Evolutionary conservation across 1,140 invertebrate species (phyloP).

Genomic region (Asbolus verrucosus): DNA sequence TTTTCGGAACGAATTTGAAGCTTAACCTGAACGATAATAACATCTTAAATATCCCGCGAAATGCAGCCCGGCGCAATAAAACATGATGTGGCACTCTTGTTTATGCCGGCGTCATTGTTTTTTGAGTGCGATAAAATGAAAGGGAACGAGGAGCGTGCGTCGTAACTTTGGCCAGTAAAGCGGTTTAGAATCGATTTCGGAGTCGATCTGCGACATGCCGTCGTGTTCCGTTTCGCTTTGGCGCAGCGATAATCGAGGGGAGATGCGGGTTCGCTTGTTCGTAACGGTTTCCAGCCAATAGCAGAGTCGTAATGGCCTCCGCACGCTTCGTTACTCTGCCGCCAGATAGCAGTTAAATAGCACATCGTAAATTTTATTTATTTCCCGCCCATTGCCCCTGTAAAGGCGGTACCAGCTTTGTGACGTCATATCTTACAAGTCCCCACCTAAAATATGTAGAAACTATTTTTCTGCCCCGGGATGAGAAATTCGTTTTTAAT

Average conservation of each 20-base stretch:
- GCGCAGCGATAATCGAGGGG: neutral
- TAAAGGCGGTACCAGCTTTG: slow-evolving; percentile 59
- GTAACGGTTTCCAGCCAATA: slow-evolving; percentile 60
- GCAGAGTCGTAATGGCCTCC: slow-evolving; percentile 65
- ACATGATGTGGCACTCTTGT: slow-evolving; percentile 46
- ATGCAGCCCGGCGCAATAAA: slow-evolving; percentile 50
- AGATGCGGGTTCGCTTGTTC: slow-evolving; percentile 39
- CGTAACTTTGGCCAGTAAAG: slow-evolving; percentile 56
- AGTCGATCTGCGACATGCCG: slow-evolving; percentile 50
- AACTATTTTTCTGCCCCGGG: slow-evolving; percentile 7
- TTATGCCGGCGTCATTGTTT: slow-evolving; percentile 53
- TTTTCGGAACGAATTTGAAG: slow-evolving; percentile 53
- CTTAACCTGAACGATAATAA: slow-evolving; percentile 53
- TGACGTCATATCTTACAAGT: slow-evolving; percentile 24
- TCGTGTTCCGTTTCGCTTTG: slow-evolving; percentile 49
- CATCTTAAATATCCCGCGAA: slow-evolving; percentile 63
- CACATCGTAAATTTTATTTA: slow-evolving; percentile 65
- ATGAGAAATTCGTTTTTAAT: slow-evolving; percentile 1
- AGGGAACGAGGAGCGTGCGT: slow-evolving; percentile 51
- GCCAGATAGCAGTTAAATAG: slow-evolving; percentile 66
- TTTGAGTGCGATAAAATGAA: slow-evolving; percentile 50
- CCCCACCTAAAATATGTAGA: slow-evolving; percentile 16
- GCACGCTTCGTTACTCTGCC: slow-evolving; percentile 65
- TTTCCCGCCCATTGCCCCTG: slow-evolving; percentile 64
- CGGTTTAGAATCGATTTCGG: slow-evolving; percentile 56